Base-by-base conservation (phyloP, 2,888 invertebrate species). In the Altica lythri region DNA sequence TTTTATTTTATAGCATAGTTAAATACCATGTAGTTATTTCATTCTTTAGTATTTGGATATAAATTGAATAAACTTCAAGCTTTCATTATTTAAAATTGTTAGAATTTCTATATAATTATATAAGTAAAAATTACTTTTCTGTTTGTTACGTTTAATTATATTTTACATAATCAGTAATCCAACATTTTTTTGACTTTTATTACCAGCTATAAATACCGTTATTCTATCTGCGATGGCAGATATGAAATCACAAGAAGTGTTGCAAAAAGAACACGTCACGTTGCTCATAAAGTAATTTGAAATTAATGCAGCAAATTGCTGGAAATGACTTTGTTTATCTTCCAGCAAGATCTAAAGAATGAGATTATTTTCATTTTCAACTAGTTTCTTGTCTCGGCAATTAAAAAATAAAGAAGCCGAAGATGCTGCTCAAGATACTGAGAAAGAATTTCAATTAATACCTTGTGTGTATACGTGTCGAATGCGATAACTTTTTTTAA, bases 221-320 rank as follows among this genome's bases (percentile, higher is more conserved):
- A n/a, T n/a, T n/a, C n/a, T n/a, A n/a, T n/a, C n/a, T n/a, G n/a
- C n/a, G n/a, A n/a, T n/a, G n/a, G n/a, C n/a, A n/a, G n/a, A n/a
- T n/a, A n/a, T n/a, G n/a, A n/a, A n/a, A n/a, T n/a, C 34, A 8
- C 16, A 34, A 34, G 16, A 34, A 53, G 32, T 2, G 12, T 4
- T n/a, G 22, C 40, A 17, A 40, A 9, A 22, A 40, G 13, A 13
- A 2, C 22, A 13, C 8, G 40, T 22, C 25, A 19, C 38, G 38
- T 38, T 13, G 30, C 19, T 38, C 38, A 40, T 58, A 50, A 56
- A 54, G 53, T 52, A 58, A 61, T 61, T 56, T 44, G 42, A 58
- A 58, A 61, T 58, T 55, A 61, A 61, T 54, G 56, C 60, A 54
- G 58, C 60, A 60, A 60, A 60, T 60, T 61, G 58, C 54, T 45